Evolutionary conservation across 2,113 vertebrate species (phyloP).

Genomic region (Antennarius striatus): DNA sequence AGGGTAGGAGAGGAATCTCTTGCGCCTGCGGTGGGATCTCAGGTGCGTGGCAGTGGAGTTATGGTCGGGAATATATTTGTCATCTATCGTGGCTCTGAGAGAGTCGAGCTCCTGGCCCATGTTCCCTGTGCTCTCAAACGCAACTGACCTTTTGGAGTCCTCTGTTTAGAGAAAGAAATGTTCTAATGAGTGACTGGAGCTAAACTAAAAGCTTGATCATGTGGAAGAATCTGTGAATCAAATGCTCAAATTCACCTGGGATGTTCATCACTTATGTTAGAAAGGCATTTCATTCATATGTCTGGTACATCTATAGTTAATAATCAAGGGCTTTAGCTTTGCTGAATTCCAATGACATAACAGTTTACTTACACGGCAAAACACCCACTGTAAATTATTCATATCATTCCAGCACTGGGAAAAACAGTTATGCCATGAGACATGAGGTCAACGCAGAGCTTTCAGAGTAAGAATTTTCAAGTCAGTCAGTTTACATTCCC

Average conservation of each 20-base stretch:
- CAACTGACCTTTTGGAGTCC: slow-evolving; percentile 63
- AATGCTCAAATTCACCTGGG: neutral
- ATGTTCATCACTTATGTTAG: too few relatives aligned
- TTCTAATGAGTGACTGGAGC: neutral
- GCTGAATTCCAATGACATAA: slow-evolving; percentile 59
- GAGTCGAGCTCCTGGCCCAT: slow-evolving; percentile 74
- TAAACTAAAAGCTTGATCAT: neutral
- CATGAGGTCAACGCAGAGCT: slow-evolving; percentile 23
- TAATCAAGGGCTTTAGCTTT: slow-evolving; percentile 26
- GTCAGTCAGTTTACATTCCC: slow-evolving; percentile 26
- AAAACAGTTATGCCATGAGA: slow-evolving; percentile 43
- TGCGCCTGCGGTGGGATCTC: slow-evolving; percentile 80
- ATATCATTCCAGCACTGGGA: slow-evolving; percentile 28
- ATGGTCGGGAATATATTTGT: slow-evolving; percentile 56
- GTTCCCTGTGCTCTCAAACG: slow-evolving; percentile 67
- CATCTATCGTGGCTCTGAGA: slow-evolving; percentile 68
- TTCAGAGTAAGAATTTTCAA: slow-evolving; percentile 13
- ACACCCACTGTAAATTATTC: slow-evolving; percentile 25
- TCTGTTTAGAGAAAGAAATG: slow-evolving; percentile 69
- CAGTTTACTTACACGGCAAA: slow-evolving; percentile 20
- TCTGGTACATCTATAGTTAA: slow-evolving; percentile 20
- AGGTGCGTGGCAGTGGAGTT: slow-evolving; percentile 52
- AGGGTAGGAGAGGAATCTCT: slow-evolving; percentile 96
- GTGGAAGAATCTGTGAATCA: neutral
- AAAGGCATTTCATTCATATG: slow-evolving; percentile 13